A percentile compares a stretch with the other conserved stretches of the same genome.
These are phyloP conservation scores for Drosophila recens DNA, from an alignment of 2,888 invertebrate species.

Conservation along the genomic window DNA sequence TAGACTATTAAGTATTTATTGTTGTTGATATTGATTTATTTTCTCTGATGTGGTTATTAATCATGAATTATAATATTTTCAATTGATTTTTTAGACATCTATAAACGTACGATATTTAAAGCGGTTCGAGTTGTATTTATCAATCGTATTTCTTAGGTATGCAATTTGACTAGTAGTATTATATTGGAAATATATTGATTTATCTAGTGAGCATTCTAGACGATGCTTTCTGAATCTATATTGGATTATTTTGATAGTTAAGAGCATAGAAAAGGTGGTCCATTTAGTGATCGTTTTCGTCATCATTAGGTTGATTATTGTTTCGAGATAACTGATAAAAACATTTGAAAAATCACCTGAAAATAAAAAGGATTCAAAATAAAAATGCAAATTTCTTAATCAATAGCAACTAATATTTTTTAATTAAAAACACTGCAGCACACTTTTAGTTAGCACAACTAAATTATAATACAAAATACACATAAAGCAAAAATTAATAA, in stretches of 20 bases:
- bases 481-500: constrained; percentile 51
- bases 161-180: constrained; percentile 72
- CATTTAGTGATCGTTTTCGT: constrained; percentile 83
- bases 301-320: constrained; percentile 70
- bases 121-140: constrained; percentile 49
- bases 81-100: constrained; percentile 39
- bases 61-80: constrained; percentile 15
- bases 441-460: constrained; percentile 72
- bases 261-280: constrained; percentile 82
- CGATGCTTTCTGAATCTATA: constrained; percentile 33
- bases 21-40: constrained; percentile 12
- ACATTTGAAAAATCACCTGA: constrained; percentile 21
- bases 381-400: constrained; percentile 32
- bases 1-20: constrained; percentile 23
- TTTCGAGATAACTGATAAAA: constrained; percentile 41
- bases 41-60: constrained; percentile 3
- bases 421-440: constrained; percentile 75
- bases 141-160: constrained; percentile 20
- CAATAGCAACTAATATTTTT: constrained; percentile 59
- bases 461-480: constrained; percentile 70
- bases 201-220: constrained; percentile 57
- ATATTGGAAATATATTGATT: constrained; percentile 61
- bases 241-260: constrained; percentile 39
- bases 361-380: constrained; percentile 18
- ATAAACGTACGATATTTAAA: constrained; percentile 49